phyloP scores from a whole-genome alignment of 2,888 invertebrate species.

The Tanaodytes sp. region DNA sequence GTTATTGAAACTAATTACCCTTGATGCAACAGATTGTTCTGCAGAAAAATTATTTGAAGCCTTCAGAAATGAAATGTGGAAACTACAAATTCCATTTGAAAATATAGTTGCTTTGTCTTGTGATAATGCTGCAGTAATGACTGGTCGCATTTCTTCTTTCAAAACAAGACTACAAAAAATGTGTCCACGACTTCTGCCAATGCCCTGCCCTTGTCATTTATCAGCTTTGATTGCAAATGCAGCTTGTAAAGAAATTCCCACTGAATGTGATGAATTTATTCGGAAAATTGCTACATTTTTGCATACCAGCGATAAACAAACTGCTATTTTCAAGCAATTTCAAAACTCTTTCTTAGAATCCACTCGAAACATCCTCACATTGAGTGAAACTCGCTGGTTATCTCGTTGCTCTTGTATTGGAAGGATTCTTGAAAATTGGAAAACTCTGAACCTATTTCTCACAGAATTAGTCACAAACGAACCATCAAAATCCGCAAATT shows the following conservation, averaged over 20 bases:
- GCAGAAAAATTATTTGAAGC: slow-evolving; percentile 22
- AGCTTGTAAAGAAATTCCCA: slow-evolving; percentile 25
- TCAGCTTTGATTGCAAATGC: slow-evolving; percentile 40
- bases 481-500: too few species aligned
- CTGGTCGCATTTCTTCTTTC: slow-evolving; percentile 46
- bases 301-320: slow-evolving; percentile 7
- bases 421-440: slow-evolving; percentile 21
- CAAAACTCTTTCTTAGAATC: slow-evolving; percentile 14
- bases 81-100: slow-evolving; percentile 35
- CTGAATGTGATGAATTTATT: slow-evolving; percentile 14
- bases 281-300: slow-evolving; percentile 11
- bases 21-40: slow-evolving; percentile 12
- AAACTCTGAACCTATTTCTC: too few species aligned
- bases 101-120: slow-evolving; percentile 40
- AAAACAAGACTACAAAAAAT: slow-evolving; percentile 17
- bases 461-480: too few species aligned
- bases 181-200: neutral
- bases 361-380: slow-evolving; percentile 4
- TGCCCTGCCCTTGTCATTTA: slow-evolving; percentile 28
- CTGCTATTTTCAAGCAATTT: slow-evolving; percentile 22
- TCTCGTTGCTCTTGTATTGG: neutral
- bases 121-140: slow-evolving; percentile 52
- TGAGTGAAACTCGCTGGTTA: slow-evolving; percentile 24
- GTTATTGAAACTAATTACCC: slow-evolving; percentile 7
- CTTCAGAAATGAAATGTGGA: slow-evolving; percentile 19